phyloP scores from a whole-genome alignment of 2,888 invertebrate species.

The Mellilla xanthometata region DNA sequence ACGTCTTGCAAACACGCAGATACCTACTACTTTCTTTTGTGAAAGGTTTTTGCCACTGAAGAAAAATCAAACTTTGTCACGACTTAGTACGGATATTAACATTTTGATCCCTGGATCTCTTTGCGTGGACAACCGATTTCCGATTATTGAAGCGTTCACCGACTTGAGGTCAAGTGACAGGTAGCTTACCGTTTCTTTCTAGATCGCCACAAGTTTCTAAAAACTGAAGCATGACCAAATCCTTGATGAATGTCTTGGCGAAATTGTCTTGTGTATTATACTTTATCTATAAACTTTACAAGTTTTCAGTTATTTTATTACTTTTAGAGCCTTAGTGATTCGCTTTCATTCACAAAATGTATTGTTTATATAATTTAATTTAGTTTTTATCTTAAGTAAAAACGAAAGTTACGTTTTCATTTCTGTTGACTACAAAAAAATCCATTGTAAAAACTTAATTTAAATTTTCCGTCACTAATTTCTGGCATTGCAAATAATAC shows the following conservation, averaged over 20 bases:
- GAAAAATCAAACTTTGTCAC: conserved; percentile 47
- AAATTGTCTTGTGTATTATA: not conserved
- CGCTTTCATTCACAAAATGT: no score
- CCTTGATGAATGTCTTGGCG: not conserved
- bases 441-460: conserved; percentile 19
- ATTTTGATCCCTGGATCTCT: conserved; percentile 59
- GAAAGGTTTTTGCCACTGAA: conserved; percentile 24
- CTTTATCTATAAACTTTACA: no score
- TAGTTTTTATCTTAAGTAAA: no score
- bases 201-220: conserved; percentile 41
- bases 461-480: conserved; percentile 26
- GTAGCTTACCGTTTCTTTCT: conserved; percentile 60
- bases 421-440: no score
- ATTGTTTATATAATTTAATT: conserved; percentile 6
- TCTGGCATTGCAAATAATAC: conserved; percentile 3
- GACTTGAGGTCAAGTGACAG: conserved; percentile 58
- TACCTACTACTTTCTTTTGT: conserved; percentile 44
- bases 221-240: conserved; percentile 47
- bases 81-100: conserved; percentile 69
- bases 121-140: conserved; percentile 72
- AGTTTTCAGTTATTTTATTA: no score
- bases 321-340: no score
- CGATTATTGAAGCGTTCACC: conserved; percentile 70
- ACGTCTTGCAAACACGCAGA: conserved; percentile 19
- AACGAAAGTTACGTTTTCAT: no score